Conservation (phyloP, 2,113 vertebrate genomes). For the Microcebus griseorufus region DNA sequence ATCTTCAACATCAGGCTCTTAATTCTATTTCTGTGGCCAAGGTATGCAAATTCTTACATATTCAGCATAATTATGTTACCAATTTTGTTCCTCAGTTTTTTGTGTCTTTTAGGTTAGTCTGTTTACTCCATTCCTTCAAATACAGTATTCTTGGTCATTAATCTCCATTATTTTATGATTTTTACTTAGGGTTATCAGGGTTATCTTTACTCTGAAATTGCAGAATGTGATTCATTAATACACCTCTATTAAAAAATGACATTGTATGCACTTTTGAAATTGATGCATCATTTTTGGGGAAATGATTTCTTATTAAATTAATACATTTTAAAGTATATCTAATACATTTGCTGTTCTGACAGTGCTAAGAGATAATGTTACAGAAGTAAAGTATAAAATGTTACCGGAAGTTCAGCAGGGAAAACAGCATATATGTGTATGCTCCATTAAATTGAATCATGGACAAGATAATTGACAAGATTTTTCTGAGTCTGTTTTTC, state of each 20-base stretch:
- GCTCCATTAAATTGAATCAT: neutral
- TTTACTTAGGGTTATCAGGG: neutral
- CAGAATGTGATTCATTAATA: neutral
- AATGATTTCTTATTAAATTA: neutral
- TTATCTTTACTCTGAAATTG: slow-evolving; percentile 37
- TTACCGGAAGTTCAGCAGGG: neutral
- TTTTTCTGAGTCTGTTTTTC: slow-evolving; percentile 16
- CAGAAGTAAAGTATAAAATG: neutral
- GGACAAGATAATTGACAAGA: neutral
- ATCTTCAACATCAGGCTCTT: slow-evolving; percentile 96
- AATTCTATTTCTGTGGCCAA: slow-evolving; percentile 92
- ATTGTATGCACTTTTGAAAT: slow-evolving; percentile 1
- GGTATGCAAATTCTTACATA: slow-evolving; percentile 82
- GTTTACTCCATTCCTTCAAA: neutral
- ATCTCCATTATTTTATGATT: slow-evolving; percentile 11
- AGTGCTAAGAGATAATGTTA: neutral
- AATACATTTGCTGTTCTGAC: neutral
- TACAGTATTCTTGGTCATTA: neutral
- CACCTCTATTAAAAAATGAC: neutral
- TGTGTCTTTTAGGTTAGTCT: slow-evolving; percentile 21
- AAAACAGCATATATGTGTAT: neutral
- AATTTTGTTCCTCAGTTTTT: neutral
- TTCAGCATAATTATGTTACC: neutral
- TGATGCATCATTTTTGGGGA: neutral
- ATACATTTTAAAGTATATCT: neutral